These are phyloP conservation scores for Globodera rostochiensis DNA, from an alignment of 1,140 invertebrate species.

Conservation along the genomic window DNA sequence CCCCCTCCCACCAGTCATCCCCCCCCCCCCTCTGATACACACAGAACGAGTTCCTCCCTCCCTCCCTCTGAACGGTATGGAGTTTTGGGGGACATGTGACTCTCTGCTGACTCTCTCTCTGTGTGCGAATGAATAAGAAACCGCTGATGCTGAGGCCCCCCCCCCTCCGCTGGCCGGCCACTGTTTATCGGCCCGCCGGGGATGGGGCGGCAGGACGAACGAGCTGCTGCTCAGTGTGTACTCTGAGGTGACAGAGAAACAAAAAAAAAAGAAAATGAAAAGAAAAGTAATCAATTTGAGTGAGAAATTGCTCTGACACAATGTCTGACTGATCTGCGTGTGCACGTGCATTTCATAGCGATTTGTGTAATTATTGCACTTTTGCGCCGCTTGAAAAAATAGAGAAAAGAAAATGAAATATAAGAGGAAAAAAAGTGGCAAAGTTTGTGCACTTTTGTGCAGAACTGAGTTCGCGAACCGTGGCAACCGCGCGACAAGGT, in stretches of 20 bases:
- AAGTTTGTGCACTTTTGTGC: too few species aligned
- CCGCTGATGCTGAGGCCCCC: too few species aligned
- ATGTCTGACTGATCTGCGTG: too few species aligned
- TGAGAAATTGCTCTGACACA: too few species aligned
- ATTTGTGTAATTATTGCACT: background rate
- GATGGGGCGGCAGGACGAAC: background rate
- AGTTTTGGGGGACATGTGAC: background rate
- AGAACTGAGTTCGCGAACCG: too few species aligned
- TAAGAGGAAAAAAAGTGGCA: background rate
- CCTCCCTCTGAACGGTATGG: too few species aligned
- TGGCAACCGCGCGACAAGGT: too few species aligned
- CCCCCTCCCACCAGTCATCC: background rate
- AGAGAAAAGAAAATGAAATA: background rate
- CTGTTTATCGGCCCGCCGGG: background rate
- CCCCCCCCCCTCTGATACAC: background rate
- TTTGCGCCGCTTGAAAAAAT: background rate
- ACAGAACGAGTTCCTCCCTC: background rate
- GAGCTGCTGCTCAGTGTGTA: too few species aligned
- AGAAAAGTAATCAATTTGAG: too few species aligned
- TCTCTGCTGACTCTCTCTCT: background rate
- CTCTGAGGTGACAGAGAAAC: too few species aligned
- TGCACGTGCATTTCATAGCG: background rate
- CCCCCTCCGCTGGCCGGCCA: too few species aligned
- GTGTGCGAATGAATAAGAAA: background rate
- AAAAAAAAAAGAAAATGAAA: too few species aligned